phyloP scores from a whole-genome alignment of 2,113 vertebrate genomes.

The Sinocyclocheilus rhinocerous region DNA sequence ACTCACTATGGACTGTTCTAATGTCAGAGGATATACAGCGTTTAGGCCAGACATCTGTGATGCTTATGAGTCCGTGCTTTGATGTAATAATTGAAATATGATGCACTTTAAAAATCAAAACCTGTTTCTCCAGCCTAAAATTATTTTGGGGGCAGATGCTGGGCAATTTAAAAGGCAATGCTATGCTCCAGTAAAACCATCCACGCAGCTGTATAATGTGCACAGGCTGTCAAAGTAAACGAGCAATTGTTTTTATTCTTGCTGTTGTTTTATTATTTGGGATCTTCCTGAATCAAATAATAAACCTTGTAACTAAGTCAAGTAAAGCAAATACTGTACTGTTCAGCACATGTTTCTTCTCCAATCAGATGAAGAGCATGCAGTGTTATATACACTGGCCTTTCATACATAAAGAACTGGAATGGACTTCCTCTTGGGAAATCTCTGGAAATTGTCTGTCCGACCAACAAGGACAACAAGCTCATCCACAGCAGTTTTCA shows the following conservation, averaged over 20 bases:
- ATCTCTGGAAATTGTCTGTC: background rate
- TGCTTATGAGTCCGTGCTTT: background rate
- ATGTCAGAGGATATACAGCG: background rate
- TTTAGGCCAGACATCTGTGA: background rate
- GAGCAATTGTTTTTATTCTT: too few species aligned
- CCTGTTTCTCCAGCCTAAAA: background rate
- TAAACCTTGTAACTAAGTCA: background rate
- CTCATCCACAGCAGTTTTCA: background rate
- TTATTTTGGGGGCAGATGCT: background rate
- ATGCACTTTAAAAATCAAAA: background rate
- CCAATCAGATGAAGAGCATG: conserved; percentile 8
- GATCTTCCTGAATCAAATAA: background rate
- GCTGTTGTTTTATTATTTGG: background rate
- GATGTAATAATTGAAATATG: background rate
- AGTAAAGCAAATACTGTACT: background rate
- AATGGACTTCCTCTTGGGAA: conserved; percentile 26
- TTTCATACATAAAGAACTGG: conserved; percentile 11
- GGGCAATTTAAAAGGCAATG: background rate
- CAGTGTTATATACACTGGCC: conserved; percentile 31
- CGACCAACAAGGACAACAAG: background rate
- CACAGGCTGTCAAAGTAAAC: too few species aligned
- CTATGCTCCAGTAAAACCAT: background rate
- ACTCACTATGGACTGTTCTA: background rate
- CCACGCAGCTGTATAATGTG: too few species aligned
- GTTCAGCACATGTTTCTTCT: background rate